Conservation (phyloP, 1,140 invertebrate genomes). For the Drosophila neocordata region DNA sequence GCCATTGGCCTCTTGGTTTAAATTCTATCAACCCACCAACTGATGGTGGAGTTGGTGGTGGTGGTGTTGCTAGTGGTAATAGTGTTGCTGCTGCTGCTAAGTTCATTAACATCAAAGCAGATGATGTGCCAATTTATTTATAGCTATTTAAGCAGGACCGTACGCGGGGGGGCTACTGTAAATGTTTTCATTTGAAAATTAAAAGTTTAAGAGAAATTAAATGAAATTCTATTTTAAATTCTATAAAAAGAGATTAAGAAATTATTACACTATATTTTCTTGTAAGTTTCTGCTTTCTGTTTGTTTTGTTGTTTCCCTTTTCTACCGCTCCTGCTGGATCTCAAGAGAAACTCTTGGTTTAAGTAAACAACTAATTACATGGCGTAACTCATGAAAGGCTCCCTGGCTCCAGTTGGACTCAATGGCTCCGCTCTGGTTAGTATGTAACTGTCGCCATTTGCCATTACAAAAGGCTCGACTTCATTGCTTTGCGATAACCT, state of each 20-base stretch:
- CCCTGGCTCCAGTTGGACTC: neutral
- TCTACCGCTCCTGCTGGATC: neutral
- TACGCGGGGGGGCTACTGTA: neutral
- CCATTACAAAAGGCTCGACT: slow-evolving; percentile 73
- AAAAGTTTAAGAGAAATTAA: neutral
- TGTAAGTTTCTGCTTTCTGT: no score
- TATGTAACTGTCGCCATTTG: slow-evolving; percentile 37
- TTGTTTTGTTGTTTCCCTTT: no score
- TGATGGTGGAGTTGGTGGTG: neutral
- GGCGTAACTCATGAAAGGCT: slow-evolving; percentile 19
- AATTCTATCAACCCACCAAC: slow-evolving; percentile 26
- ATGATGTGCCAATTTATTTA: slow-evolving; percentile 66
- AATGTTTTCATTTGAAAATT: neutral
- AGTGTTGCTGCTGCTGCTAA: slow-evolving; percentile 8
- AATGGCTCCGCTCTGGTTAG: slow-evolving; percentile 23
- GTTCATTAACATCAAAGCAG: slow-evolving; percentile 62
- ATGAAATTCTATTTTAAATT: neutral
- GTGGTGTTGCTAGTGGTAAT: no score
- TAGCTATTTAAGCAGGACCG: slow-evolving; percentile 21
- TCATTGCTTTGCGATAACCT: slow-evolving; percentile 80
- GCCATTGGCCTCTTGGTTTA: slow-evolving; percentile 57
- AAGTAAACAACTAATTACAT: slow-evolving; percentile 79
- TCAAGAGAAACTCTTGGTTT: slow-evolving; percentile 11
- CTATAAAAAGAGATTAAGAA: no score
- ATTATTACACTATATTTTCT: no score